phyloP scores from a whole-genome alignment of 2,113 vertebrate species.

The Physeter macrocephalus region DNA sequence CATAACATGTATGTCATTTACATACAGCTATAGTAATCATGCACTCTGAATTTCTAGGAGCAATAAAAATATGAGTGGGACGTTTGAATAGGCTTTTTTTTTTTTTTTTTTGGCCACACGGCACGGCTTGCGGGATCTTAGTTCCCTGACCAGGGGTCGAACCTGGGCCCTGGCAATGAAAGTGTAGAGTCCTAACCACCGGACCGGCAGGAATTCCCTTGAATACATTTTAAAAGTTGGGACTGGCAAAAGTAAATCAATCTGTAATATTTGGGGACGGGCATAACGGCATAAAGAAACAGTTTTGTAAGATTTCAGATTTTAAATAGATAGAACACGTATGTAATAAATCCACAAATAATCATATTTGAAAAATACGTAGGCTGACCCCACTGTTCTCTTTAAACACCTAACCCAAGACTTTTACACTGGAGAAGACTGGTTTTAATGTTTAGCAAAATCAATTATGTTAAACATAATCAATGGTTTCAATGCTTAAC shows the following conservation, averaged over 20 bases:
- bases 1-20: constrained; percentile 44
- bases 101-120: no score
- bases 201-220: no score
- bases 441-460: neutral
- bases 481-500: neutral
- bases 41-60: constrained; percentile 59
- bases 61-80: neutral
- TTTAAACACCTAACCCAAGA: neutral
- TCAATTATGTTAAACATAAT: neutral
- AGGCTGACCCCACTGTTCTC: neutral
- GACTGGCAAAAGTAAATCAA: neutral
- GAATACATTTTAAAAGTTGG: neutral
- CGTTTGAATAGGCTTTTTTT: neutral
- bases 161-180: no score
- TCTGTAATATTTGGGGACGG: neutral
- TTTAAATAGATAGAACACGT: neutral
- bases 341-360: neutral
- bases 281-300: neutral
- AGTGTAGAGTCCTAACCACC: no score
- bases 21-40: constrained; percentile 63
- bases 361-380: neutral
- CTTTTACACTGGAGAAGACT: neutral
- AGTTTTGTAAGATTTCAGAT: neutral
- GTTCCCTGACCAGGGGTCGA: no score
- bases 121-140: no score